phyloP scores from a whole-genome alignment of 2,888 invertebrate genomes.

The Caenorhabditis imperialis region DNA sequence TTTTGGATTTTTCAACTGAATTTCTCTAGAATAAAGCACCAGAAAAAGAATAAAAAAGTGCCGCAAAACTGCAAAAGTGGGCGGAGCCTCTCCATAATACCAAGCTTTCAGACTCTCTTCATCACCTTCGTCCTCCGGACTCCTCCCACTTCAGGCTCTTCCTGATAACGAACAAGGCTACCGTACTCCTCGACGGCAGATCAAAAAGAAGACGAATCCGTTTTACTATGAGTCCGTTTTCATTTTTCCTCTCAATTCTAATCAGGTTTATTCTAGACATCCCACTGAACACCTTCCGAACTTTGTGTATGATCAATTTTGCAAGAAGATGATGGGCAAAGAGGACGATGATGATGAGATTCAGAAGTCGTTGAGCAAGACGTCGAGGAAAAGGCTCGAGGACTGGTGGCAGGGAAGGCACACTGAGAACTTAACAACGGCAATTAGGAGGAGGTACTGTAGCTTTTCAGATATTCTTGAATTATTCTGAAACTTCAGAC shows the following conservation, averaged over 20 bases:
- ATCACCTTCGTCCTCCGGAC: background rate
- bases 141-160: background rate
- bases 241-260: background rate
- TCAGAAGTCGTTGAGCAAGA: constrained; percentile 35
- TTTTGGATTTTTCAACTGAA: no score
- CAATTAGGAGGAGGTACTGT: constrained; percentile 15
- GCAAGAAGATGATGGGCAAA: constrained; percentile 28
- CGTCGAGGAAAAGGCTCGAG: constrained; percentile 33
- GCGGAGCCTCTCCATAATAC: no score
- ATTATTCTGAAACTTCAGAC: constrained; percentile 10
- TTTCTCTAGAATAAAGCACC: no score
- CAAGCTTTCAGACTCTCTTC: constrained; percentile 24
- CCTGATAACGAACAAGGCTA: constrained; percentile 5
- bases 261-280: constrained; percentile 17
- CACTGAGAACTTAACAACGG: constrained; percentile 26
- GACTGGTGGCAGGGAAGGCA: constrained; percentile 44
- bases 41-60: no score
- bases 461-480: no score
- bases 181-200: constrained; percentile 13
- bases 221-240: constrained; percentile 24
- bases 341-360: background rate
- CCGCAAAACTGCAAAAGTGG: no score
- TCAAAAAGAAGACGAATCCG: constrained; percentile 18
- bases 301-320: constrained; percentile 43
- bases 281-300: constrained; percentile 49